These are phyloP conservation scores for Peromyscus nudipes DNA, from an alignment of 2,797 vertebrate species.

Conservation along the genomic window DNA sequence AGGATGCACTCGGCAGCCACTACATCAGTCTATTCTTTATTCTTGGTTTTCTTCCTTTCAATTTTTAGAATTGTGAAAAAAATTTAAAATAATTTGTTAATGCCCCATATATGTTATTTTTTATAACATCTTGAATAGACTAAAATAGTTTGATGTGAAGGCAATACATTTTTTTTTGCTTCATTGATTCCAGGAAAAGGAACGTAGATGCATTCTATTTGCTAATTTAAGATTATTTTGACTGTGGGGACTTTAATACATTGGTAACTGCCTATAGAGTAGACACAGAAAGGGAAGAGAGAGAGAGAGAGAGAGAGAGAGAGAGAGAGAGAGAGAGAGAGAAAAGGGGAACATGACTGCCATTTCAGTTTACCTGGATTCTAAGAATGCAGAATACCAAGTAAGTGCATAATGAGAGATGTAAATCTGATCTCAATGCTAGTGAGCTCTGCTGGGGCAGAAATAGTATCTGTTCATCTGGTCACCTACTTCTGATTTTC, in stretches of 20 bases:
- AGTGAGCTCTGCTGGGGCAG: background rate
- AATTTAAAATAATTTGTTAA: background rate
- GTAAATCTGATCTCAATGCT: background rate
- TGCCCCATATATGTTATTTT: background rate
- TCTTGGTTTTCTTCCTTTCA: background rate
- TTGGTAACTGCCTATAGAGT: no score
- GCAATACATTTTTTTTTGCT: background rate
- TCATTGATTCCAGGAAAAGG: background rate
- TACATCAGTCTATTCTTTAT: no score
- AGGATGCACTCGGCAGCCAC: no score
- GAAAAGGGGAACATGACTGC: no score
- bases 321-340: background rate
- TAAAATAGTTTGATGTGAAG: background rate
- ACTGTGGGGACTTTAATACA: background rate
- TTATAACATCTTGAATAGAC: background rate
- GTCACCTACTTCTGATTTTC: background rate
- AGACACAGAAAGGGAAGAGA: background rate
- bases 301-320: background rate
- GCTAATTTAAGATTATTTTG: background rate
- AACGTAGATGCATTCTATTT: background rate
- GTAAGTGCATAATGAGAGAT: accelerated
- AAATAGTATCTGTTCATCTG: background rate
- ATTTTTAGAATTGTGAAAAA: background rate
- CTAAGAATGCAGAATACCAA: background rate
- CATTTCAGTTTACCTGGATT: background rate